phyloP scores from a whole-genome alignment of 2,797 vertebrate genomes.

The Crocidura indochinensis region DNA sequence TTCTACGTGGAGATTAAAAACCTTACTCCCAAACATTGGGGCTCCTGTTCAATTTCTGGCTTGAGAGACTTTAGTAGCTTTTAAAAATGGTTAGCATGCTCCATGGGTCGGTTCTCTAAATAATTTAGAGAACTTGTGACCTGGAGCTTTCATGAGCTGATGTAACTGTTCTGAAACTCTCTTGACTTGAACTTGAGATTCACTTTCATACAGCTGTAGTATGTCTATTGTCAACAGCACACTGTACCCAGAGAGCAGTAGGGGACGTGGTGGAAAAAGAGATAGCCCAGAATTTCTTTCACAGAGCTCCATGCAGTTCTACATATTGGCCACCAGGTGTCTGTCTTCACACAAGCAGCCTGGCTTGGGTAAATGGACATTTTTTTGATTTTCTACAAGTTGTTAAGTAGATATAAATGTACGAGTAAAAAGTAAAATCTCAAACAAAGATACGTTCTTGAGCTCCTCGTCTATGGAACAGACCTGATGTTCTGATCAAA shows the following conservation, averaged over 20 bases:
- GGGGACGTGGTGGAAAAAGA: background rate
- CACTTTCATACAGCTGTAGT: conserved; percentile 82
- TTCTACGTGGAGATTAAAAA: conserved; percentile 83
- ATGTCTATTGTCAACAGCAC: conserved; percentile 76
- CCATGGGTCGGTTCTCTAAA: conserved; percentile 74
- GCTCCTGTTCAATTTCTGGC: conserved; percentile 84
- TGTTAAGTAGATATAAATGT: background rate
- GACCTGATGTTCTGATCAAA: background rate
- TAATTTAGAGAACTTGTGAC: conserved; percentile 82
- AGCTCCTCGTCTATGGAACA: background rate
- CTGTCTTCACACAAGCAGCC: conserved; percentile 78
- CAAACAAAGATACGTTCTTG: background rate
- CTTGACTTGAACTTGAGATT: conserved; percentile 80
- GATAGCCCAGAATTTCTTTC: background rate
- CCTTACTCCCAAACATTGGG: conserved; percentile 78
- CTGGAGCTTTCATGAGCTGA: conserved; percentile 80
- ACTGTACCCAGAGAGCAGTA: conserved; percentile 63
- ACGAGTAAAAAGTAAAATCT: conserved; percentile 31
- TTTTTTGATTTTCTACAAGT: conserved; percentile 17
- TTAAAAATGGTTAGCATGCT: conserved; percentile 80
- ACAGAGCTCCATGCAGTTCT: conserved; percentile 69
- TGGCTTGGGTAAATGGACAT: background rate
- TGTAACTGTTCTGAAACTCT: conserved; percentile 83
- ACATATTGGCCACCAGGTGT: conserved; percentile 1
- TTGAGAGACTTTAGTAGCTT: conserved; percentile 84